A percentile compares a stretch with the other conserved stretches of the same genome.
phyloP scores from a whole-genome alignment of 1,140 invertebrate species.

The Drosophila ananassae region DNA sequence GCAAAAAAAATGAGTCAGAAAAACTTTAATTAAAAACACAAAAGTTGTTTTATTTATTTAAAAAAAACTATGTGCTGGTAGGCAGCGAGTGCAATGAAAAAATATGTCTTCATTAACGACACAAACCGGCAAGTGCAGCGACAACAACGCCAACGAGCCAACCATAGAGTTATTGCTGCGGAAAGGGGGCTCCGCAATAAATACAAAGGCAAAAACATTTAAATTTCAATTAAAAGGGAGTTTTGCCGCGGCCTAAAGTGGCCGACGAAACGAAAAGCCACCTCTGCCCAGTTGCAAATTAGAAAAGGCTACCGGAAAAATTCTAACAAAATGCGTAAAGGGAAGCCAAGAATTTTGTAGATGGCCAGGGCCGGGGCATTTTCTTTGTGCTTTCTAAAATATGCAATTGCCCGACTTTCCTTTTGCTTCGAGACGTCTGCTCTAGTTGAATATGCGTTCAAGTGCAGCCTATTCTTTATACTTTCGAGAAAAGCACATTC shows the following conservation, averaged over 20 bases:
- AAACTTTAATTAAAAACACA: conserved; percentile 83
- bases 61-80: conserved; percentile 48
- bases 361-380: neutral
- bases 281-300: conserved; percentile 59
- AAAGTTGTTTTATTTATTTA: conserved; percentile 83
- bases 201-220: conserved; percentile 76
- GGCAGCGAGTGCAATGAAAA: conserved; percentile 62
- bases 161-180: conserved; percentile 45
- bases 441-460: conserved; percentile 34
- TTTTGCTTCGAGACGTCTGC: conserved; percentile 27
- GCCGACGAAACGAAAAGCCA: conserved; percentile 24
- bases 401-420: conserved; percentile 43
- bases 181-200: conserved; percentile 48
- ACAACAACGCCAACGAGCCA: conserved; percentile 61
- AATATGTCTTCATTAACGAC: conserved; percentile 81
- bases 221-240: conserved; percentile 79
- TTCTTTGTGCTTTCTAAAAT: conserved; percentile 48
- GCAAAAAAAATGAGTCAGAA: conserved; percentile 53
- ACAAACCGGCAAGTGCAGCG: conserved; percentile 64
- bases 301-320: conserved; percentile 61
- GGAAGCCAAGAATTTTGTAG: conserved; percentile 41
- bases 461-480: conserved; percentile 12
- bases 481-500: neutral
- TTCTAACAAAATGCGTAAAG: conserved; percentile 53
- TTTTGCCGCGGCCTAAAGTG: conserved; percentile 64